A percentile compares a stretch with the other conserved stretches of the same genome.
phyloP scores from a whole-genome alignment of 2,113 vertebrate species.

The Corythornis cristatus region DNA sequence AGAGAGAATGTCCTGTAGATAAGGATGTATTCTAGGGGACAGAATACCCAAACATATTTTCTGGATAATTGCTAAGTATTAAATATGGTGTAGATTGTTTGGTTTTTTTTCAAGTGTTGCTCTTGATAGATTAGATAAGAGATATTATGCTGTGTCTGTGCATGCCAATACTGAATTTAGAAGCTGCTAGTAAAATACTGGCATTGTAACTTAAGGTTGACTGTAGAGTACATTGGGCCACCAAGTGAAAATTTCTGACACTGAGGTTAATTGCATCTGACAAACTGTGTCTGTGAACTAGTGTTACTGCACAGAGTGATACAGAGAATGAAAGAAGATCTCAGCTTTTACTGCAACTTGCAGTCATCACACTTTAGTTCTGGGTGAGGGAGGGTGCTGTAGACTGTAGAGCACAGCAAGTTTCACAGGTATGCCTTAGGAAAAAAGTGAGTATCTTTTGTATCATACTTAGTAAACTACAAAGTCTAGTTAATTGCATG shows the following conservation, averaged over 20 bases:
- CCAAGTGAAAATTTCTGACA: background rate
- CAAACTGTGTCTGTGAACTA: background rate
- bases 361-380: background rate
- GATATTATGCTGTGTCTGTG: background rate
- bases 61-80: background rate
- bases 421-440: background rate
- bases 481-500: background rate
- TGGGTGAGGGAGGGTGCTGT: background rate
- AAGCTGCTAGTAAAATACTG: background rate
- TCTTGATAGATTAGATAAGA: background rate
- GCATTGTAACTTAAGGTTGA: background rate
- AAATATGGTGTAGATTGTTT: background rate
- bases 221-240: background rate
- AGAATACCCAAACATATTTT: background rate
- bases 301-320: background rate
- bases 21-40: background rate
- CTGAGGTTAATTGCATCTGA: background rate
- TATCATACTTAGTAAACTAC: background rate
- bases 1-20: background rate
- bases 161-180: background rate
- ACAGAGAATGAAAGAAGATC: background rate
- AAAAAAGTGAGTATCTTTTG: background rate
- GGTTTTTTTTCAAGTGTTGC: background rate
- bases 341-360: background rate
- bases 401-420: background rate